These are phyloP conservation scores for Sebastes schlegelii DNA, from an alignment of 2,113 vertebrate genomes.

Conservation along the genomic window DNA sequence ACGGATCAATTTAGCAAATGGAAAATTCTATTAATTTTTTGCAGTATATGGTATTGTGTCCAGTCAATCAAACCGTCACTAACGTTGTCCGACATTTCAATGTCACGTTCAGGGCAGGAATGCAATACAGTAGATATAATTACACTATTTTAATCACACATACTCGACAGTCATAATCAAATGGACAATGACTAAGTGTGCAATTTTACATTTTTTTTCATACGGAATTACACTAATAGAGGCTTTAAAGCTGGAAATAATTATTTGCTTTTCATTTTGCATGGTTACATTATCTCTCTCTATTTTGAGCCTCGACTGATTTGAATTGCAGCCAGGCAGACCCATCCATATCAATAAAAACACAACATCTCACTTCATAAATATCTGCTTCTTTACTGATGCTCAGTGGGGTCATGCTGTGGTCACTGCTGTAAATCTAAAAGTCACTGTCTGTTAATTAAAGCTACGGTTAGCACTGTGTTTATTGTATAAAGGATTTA, in stretches of 20 bases:
- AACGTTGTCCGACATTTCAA: slow-evolving; percentile 46
- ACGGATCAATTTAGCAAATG: slow-evolving; percentile 66
- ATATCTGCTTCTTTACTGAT: slow-evolving; percentile 31
- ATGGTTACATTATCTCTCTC: slow-evolving; percentile 60
- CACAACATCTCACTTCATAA: slow-evolving; percentile 25
- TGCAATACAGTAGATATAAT: slow-evolving; percentile 75
- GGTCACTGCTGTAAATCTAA: slow-evolving; percentile 29
- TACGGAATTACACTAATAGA: slow-evolving; percentile 69
- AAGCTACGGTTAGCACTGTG: background rate
- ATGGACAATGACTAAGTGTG: slow-evolving; percentile 76
- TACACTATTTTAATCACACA: slow-evolving; percentile 78
- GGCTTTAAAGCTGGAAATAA: slow-evolving; percentile 74
- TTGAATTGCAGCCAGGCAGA: slow-evolving; percentile 26
- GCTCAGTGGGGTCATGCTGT: slow-evolving; percentile 14
- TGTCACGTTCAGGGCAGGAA: slow-evolving; percentile 55
- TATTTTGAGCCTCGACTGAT: slow-evolving; percentile 50
- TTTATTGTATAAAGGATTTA: slow-evolving; percentile 3
- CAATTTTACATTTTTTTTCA: slow-evolving; percentile 70
- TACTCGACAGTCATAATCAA: slow-evolving; percentile 73
- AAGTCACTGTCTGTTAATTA: slow-evolving; percentile 24
- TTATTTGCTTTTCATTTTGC: slow-evolving; percentile 73
- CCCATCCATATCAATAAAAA: slow-evolving; percentile 27
- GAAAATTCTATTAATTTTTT: slow-evolving; percentile 52
- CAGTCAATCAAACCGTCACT: slow-evolving; percentile 44
- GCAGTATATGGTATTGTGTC: slow-evolving; percentile 55